Evolutionary conservation across 2,113 vertebrate species (phyloP), one percentile per base, ranked within the genome.

Genomic region (Pachypanchax playfairii): DNA sequence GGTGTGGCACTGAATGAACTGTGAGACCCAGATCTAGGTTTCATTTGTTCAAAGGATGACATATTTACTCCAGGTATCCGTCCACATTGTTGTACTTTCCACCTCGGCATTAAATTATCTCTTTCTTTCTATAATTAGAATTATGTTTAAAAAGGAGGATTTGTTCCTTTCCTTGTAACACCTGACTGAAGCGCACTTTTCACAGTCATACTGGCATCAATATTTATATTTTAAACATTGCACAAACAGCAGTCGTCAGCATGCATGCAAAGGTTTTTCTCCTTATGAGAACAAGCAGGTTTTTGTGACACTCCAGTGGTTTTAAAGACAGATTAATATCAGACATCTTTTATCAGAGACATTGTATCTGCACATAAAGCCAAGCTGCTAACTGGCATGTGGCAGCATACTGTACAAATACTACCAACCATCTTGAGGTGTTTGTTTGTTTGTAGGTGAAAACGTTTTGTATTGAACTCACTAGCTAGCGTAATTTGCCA

Each of bases 1-100:
- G 85, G 86, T 73, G 86, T 70, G 75, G 57, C 58, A 7, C 21
- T 63, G 62, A 66, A 52, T 55, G 10, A 28, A 43, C 52, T 64
- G 43, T 24, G 33, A 48, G 43, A 70, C 28, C 38, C 57, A 64
- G 28, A 76, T 56, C 58, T 33, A 47, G 36, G 28, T 64, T 35
- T 35, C 62, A 66, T 29, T 70, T 28, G 60, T 46, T 48, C 39
- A 60, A 12, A 29, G 22, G 17, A 21, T 28, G 28, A 54, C 53
- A 58, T 36, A 33, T 24, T 24, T 43, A 50, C 33, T 58, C 21
- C 2, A 55, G 31, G 28, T 8, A 46, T 28, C 18, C 20, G 11
- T 7, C 14, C 4, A 62, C 6, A 24, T 21, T 47, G 8, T 15
- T 12, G 21, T 35, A 24, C 29, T 31, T 54, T 33, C 20, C 53